A percentile compares a stretch with the other conserved stretches of the same genome.
phyloP scores from a whole-genome alignment of 2,113 vertebrate genomes.

The Oreochromis niloticus region DNA sequence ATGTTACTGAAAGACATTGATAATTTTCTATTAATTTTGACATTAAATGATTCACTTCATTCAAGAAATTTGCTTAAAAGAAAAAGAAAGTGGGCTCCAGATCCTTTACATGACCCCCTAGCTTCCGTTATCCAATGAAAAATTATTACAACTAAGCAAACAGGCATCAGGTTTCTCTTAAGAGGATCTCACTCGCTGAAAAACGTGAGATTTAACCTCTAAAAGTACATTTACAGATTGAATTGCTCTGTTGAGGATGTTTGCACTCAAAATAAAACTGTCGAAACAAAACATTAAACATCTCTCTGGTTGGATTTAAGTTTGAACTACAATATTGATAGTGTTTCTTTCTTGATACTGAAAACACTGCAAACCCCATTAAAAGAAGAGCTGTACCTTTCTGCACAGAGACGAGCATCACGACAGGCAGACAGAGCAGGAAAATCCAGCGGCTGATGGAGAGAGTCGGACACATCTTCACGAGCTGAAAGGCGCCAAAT shows the following conservation, averaged over 20 bases:
- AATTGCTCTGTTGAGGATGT: background rate
- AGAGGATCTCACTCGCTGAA: background rate
- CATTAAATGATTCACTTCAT: background rate
- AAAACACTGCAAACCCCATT: fast-evolving
- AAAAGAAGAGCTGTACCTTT: background rate
- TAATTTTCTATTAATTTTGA: fast-evolving
- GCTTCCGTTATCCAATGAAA: fast-evolving
- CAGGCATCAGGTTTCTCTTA: fast-evolving
- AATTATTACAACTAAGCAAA: background rate
- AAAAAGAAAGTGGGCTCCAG: background rate
- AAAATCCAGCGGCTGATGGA: background rate
- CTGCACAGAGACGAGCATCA: background rate
- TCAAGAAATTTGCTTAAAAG: fast-evolving
- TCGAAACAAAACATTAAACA: fast-evolving
- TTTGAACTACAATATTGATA: background rate
- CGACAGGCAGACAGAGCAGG: background rate
- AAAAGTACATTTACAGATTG: background rate
- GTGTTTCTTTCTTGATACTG: fast-evolving
- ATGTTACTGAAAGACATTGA: fast-evolving
- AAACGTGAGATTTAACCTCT: fast-evolving
- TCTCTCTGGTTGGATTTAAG: background rate
- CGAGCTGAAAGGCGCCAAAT: fast-evolving
- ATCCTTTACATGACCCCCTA: background rate
- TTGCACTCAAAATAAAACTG: background rate
- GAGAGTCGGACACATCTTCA: slow-evolving; percentile 1